Evolutionary conservation across 2,797 vertebrate species (phyloP).

Genomic region (Myripristis jacobus): DNA sequence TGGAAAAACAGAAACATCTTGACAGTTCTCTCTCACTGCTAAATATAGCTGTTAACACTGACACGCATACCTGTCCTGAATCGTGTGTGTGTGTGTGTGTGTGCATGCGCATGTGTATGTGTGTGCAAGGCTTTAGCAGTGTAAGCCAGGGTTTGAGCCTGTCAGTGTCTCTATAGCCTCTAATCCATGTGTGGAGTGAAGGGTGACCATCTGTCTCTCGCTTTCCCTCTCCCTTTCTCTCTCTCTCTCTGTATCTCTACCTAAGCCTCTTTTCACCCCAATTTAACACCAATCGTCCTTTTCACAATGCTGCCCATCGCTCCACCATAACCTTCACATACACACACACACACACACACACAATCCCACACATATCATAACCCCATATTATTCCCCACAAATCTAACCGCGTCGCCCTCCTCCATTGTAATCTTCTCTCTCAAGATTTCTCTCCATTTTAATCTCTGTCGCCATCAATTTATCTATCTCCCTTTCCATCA

Average conservation of each 20-base stretch:
- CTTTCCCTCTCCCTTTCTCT: constrained; percentile 57
- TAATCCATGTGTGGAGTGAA: constrained; percentile 81
- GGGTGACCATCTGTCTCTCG: constrained; percentile 77
- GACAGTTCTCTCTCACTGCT: constrained; percentile 36
- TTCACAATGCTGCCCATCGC: constrained; percentile 68
- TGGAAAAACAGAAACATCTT: constrained; percentile 29
- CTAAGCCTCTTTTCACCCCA: constrained; percentile 81
- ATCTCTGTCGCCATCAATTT: constrained; percentile 33
- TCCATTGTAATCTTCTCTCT: constrained; percentile 28
- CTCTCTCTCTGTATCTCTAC: constrained; percentile 58
- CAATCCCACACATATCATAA: not conserved
- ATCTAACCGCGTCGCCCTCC: constrained; percentile 9
- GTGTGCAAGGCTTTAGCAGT: constrained; percentile 50
- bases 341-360: constrained; percentile 31
- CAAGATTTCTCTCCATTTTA: constrained; percentile 17
- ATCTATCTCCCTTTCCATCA: not conserved
- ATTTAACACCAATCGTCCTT: constrained; percentile 81
- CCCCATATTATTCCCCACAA: constrained; percentile 2
- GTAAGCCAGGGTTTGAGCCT: constrained; percentile 71
- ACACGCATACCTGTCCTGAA: constrained; percentile 24
- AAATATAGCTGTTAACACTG: constrained; percentile 42
- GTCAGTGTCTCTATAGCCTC: constrained; percentile 74
- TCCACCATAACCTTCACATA: constrained; percentile 42
- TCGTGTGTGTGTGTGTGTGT: constrained; percentile 29
- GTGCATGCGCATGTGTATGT: constrained; percentile 14